These are phyloP conservation scores for Dasyurus viverrinus DNA, from an alignment of 2,113 vertebrate species.

Conservation along the genomic window DNA sequence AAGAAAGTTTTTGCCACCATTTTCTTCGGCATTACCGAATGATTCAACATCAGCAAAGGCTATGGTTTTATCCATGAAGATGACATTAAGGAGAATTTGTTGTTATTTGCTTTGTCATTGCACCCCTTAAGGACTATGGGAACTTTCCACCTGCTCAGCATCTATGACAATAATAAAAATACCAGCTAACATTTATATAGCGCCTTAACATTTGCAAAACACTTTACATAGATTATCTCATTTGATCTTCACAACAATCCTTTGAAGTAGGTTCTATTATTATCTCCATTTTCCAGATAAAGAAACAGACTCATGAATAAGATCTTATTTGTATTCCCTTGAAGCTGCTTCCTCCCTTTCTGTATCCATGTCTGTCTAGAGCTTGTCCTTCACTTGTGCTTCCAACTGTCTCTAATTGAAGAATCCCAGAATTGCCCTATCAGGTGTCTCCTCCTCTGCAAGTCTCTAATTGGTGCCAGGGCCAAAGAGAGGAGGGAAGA, in stretches of 20 bases:
- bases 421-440: neutral
- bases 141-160: neutral
- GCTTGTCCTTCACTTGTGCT: neutral
- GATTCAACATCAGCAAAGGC: neutral
- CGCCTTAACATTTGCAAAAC: neutral
- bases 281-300: neutral
- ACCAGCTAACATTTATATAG: neutral
- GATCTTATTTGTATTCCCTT: neutral
- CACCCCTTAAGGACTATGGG: neutral
- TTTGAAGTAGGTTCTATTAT: neutral
- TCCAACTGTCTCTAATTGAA: neutral
- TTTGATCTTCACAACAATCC: neutral
- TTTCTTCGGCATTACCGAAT: neutral
- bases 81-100: neutral
- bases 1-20: neutral
- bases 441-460: neutral
- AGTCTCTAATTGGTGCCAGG: neutral
- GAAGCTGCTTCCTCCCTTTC: neutral
- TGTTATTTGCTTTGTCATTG: neutral
- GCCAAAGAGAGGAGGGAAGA: neutral
- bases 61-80: neutral
- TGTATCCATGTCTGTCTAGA: neutral
- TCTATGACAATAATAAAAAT: neutral
- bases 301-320: neutral
- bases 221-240: constrained; percentile 5